These are phyloP conservation scores for Callithrix jacchus DNA, from an alignment of 2,113 vertebrate species.

Conservation along the genomic window DNA sequence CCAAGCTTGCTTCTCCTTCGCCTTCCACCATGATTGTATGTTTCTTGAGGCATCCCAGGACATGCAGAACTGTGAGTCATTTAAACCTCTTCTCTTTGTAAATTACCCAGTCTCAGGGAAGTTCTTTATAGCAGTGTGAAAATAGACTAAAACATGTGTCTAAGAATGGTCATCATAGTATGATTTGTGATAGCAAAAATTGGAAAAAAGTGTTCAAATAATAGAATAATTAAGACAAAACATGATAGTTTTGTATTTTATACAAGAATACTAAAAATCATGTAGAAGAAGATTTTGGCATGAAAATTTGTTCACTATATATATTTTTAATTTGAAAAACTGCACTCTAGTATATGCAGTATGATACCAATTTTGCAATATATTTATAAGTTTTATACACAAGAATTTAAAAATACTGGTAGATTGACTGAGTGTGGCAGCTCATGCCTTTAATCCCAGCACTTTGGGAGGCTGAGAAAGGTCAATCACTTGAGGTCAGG, in stretches of 20 bases:
- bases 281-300: background rate
- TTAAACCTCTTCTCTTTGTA: no score
- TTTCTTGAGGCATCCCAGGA: no score
- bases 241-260: background rate
- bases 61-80: no score
- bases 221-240: background rate
- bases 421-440: background rate
- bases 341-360: background rate
- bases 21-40: no score
- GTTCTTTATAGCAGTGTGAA: no score
- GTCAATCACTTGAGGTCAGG: no score
- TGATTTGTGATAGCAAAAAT: background rate
- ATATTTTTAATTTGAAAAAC: background rate
- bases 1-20: no score
- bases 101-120: no score
- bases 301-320: background rate
- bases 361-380: background rate
- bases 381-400: background rate
- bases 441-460: no score
- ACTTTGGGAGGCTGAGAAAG: no score
- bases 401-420: background rate
- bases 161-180: background rate
- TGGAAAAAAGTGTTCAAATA: background rate
- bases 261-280: background rate
- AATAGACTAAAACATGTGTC: background rate